Evolutionary conservation across 2,113 vertebrate species (phyloP), one percentile per base, ranked within the genome.

Genomic region (Psittacus erithacus): DNA sequence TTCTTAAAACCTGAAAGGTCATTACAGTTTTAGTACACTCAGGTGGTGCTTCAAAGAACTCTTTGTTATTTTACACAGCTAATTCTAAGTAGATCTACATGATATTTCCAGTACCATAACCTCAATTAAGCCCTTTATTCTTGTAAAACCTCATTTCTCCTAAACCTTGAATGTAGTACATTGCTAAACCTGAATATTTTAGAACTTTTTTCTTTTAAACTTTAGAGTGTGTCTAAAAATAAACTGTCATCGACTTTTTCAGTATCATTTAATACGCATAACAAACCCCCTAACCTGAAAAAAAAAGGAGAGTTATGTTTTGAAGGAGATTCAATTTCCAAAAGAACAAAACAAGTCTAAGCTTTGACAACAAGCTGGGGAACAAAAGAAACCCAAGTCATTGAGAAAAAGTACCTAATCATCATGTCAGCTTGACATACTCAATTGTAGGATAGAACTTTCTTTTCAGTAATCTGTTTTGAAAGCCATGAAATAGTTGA

Each of bases 401-500:
- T 67, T 90, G 85, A 93, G 82, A 43, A 88, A 69, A 96, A 94
- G 64, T 81, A 92, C 91, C 90, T 90, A 90, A 92, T 96, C 89
- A 95, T 96, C 87, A 11, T 86, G 93, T 93, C 91, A 93, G 82
- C 86, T 91, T 88, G 93, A 94, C 93, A 83, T 43, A 85, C 55
- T 77, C 8, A 0, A 85, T 93, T 95, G 80, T 84, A 73, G 2
- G 33, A 78, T 5, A 38, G 86, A 67, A 79, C 82, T 77, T 90
- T 88, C 76, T 86, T 93, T 91, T 78, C 8, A 4, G 27, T 95
- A 82, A 92, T 92, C 57, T 83, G 80, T 95, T 96, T 95, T 93
- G 95, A 96, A 96, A 96, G 59, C 95, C 86, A 62, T 97, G 95
- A 96, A 95, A 93, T 82, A 68, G 81, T 87, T 4, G 49, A 87